Conservation (phyloP, 2,888 invertebrate genomes). For the Actias luna region DNA sequence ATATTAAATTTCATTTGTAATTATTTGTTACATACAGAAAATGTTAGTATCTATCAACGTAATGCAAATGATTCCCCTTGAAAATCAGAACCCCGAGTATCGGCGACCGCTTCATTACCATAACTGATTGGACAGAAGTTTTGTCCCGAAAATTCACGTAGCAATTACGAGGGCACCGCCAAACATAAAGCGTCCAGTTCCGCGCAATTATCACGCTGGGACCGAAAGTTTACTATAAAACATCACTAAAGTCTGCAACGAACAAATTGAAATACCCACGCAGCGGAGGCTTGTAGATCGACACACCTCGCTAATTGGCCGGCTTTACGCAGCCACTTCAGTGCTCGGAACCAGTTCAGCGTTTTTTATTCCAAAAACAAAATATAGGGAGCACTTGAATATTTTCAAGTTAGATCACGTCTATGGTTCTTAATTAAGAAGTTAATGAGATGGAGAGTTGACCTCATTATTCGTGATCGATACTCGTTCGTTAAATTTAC, state of each 20-base stretch:
- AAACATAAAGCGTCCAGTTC: slow-evolving; percentile 31
- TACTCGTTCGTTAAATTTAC: slow-evolving; percentile 30
- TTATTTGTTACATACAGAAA: background rate
- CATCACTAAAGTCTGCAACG: slow-evolving; percentile 29
- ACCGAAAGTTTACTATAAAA: slow-evolving; percentile 55
- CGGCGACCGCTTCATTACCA: slow-evolving; percentile 65
- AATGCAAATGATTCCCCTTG: background rate
- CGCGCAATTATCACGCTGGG: slow-evolving; percentile 52
- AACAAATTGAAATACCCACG: slow-evolving; percentile 53
- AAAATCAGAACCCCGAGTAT: slow-evolving; percentile 32
- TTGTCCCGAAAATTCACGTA: slow-evolving; percentile 27
- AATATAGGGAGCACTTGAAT: slow-evolving; percentile 7
- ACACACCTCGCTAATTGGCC: slow-evolving; percentile 63
- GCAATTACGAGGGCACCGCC: slow-evolving; percentile 30
- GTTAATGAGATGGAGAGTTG: slow-evolving; percentile 66
- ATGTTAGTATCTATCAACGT: background rate
- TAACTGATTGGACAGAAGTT: slow-evolving; percentile 63
- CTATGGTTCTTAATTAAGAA: slow-evolving; percentile 67
- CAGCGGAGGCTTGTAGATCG: slow-evolving; percentile 48
- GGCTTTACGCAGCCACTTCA: slow-evolving; percentile 23
- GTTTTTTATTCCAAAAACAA: slow-evolving; percentile 12
- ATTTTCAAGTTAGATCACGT: slow-evolving; percentile 60
- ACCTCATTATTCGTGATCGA: slow-evolving; percentile 59
- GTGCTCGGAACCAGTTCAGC: slow-evolving; percentile 8
- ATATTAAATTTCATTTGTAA: background rate